Base-by-base conservation (phyloP, 1,140 invertebrate genomes). In the Trachelipus rathkii region DNA sequence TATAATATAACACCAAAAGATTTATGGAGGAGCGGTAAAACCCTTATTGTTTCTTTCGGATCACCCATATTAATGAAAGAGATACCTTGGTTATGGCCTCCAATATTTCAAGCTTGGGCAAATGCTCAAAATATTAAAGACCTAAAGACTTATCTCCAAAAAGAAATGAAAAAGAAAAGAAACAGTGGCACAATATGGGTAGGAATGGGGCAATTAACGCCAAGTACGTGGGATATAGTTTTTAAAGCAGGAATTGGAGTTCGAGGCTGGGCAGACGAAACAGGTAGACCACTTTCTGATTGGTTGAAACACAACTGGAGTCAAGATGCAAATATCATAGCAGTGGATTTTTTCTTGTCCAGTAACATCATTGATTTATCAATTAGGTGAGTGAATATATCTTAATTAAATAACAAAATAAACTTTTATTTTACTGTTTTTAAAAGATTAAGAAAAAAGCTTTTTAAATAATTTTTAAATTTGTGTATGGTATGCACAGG, bases 201-300 rank as follows among this genome's bases (percentile, higher is more conserved):
- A 0, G 89, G 91, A 0, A 93, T 93, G 92, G 91, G 91, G 0
- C 91, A 94, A 84, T 87, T 92, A 43, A 94, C 93, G 0, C 92
- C 92, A 0, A 87, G 87, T 19, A 86, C 90, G 0, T 84, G 90
- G 46, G 91, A 92, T 75, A 86, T 93, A 53, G 84, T 93, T 10
- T 87, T 92, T 69, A 82, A 87, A 7, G 85, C 87, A 15, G 89
- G 81, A 72, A 83, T 89, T 9, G 91, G 90, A 10, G 83, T 94
- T 19, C 84, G 92, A 21, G 87, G 89, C 23, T 87, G 50, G 50
- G 50, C 50, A 15, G 50, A 60, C 8, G 8, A 60, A 8, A 60
- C 50, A 19, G 50, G 50, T 2, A 1, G 50, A 8, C 50, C 50
- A 2, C 50, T 60, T 60, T 15, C 50, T 2, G 8, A 19, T 4